A percentile compares a stretch with the other conserved stretches of the same genome.
Conservation (phyloP, 2,113 vertebrate genomes). For the Neogale vison region DNA sequence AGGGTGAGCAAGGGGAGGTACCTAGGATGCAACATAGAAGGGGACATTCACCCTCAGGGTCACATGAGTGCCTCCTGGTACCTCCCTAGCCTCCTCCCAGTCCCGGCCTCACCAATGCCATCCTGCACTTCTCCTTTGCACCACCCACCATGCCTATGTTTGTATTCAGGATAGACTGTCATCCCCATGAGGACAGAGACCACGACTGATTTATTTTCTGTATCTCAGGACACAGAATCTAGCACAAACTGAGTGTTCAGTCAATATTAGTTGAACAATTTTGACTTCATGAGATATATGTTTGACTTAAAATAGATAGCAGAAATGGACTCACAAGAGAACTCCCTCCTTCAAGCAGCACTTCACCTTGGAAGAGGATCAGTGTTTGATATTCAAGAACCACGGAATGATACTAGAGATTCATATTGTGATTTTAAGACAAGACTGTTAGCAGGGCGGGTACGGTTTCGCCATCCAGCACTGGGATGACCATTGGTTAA, state of each 20-base stretch:
- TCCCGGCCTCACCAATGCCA: not conserved
- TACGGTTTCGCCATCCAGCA: not conserved
- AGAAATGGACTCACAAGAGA: not conserved
- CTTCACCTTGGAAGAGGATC: not conserved
- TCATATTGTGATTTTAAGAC: not conserved
- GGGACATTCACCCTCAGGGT: not conserved
- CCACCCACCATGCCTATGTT: not conserved
- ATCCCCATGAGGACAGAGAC: not conserved
- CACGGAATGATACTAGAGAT: not conserved
- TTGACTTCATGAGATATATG: not conserved
- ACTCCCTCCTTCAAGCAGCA: not conserved
- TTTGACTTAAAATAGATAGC: not conserved
- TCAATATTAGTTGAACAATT: not conserved
- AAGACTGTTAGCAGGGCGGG: not conserved
- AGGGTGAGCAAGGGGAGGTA: not conserved
- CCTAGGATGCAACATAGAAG: not conserved
- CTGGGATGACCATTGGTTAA: not conserved
- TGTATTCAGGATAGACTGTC: not conserved
- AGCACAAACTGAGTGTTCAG: not conserved
- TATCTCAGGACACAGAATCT: not conserved
- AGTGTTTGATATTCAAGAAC: not conserved
- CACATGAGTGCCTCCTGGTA: not conserved
- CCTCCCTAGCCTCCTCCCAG: not conserved
- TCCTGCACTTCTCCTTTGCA: not conserved
- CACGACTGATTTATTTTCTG: not conserved